These are phyloP conservation scores for Charina bottae DNA, from an alignment of 2,113 vertebrate species.

Conservation along the genomic window DNA sequence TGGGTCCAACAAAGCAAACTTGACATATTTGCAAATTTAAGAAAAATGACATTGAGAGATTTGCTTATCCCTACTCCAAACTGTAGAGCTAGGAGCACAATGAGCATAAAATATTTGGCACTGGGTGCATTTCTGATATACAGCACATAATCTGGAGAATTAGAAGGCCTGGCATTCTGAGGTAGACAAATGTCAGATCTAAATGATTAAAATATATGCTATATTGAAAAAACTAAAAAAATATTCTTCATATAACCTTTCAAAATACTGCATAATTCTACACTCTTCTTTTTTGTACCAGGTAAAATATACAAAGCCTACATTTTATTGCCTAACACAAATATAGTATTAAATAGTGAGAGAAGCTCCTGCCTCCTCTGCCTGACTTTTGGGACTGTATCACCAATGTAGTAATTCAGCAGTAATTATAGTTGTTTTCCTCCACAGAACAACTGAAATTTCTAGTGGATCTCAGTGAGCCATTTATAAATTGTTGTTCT, in stretches of 20 bases:
- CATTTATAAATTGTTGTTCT: background rate
- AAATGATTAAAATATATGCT: background rate
- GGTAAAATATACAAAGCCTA: background rate
- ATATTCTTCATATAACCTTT: background rate
- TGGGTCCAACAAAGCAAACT: too few species aligned
- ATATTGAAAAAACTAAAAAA: background rate
- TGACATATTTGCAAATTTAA: too few species aligned
- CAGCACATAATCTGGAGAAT: background rate
- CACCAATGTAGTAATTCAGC: background rate
- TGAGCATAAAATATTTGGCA: background rate
- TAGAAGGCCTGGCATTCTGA: background rate
- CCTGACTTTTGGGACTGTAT: background rate
- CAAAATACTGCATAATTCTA: background rate
- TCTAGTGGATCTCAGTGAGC: too few species aligned
- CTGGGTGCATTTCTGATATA: background rate
- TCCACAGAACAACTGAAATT: background rate
- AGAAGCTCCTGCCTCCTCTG: background rate
- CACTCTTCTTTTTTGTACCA: background rate
- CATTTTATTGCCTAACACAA: background rate
- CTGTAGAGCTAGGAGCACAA: background rate
- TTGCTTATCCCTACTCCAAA: background rate
- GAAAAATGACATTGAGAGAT: too few species aligned
- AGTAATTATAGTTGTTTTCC: background rate
- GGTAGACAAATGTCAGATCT: too few species aligned
- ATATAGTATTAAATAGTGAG: background rate